Evolutionary conservation across 2,797 vertebrate genomes (phyloP).

Genomic region (Hirundo rustica): DNA sequence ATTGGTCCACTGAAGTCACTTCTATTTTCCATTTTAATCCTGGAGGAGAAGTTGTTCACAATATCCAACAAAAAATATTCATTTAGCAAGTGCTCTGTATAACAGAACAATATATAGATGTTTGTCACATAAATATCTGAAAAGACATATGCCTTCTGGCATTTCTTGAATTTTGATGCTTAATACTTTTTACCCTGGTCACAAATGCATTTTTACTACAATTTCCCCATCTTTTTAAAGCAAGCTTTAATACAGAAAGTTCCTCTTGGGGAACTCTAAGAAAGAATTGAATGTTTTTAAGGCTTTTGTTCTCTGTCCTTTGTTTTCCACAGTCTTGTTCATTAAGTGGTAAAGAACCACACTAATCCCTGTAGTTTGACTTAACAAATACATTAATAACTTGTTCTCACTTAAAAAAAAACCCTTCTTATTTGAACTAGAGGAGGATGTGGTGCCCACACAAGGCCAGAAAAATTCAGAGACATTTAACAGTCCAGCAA

Average conservation of each 20-base stretch:
- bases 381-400: not conserved
- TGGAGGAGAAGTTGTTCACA: constrained; percentile 35
- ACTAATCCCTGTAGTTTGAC: not conserved
- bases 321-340: not conserved
- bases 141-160: constrained; percentile 43
- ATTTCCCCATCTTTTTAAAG: not conserved
- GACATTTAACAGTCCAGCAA: not conserved
- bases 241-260: constrained; percentile 6
- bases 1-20: not conserved
- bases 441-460: not conserved
- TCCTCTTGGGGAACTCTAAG: not conserved
- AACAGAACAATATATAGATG: constrained; percentile 33
- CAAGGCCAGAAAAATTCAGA: not conserved
- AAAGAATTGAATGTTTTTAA: not conserved
- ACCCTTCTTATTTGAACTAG: not conserved
- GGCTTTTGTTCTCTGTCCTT: not conserved
- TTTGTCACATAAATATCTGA: constrained; percentile 49
- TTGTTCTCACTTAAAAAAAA: not conserved
- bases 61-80: constrained; percentile 32
- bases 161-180: constrained; percentile 52
- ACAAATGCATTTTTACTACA: constrained; percentile 34
- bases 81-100: not conserved
- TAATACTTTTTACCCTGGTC: constrained; percentile 46
- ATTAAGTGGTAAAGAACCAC: not conserved
- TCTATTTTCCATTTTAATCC: constrained; percentile 30